Percentiles rank a stretch among this genome's conserved stretches.
Evolutionary conservation across 2,888 invertebrate species (phyloP).

Genomic region (Marronus borbonicus): DNA sequence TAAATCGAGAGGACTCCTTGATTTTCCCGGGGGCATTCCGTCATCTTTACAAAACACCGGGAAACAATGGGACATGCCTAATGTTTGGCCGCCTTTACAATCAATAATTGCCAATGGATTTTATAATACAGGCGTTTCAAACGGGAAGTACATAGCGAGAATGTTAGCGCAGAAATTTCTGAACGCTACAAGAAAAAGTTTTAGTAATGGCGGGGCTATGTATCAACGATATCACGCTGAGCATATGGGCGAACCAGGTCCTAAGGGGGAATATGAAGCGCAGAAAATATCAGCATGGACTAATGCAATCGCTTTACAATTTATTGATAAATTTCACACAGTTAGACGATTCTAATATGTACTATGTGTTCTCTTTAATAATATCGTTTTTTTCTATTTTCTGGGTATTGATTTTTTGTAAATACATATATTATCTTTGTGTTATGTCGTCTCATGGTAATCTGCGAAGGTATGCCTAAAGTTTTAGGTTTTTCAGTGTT

Average conservation of each 20-base stretch:
- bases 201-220: conserved; percentile 75
- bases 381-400: not conserved
- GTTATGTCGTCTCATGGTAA: too few relatives aligned
- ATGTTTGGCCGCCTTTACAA: conserved; percentile 89
- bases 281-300: conserved; percentile 58
- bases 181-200: conserved; percentile 78
- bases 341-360: not conserved
- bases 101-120: conserved; percentile 82
- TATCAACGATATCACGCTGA: conserved; percentile 83
- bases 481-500: too few relatives aligned
- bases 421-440: too few relatives aligned
- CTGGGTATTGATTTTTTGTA: not conserved
- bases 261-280: conserved; percentile 66
- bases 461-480: too few relatives aligned
- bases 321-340: conserved; percentile 73
- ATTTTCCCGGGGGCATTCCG: conserved; percentile 77
- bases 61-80: conserved; percentile 88
- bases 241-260: conserved; percentile 78
- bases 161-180: conserved; percentile 80
- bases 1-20: not conserved
- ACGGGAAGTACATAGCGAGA: too few relatives aligned
- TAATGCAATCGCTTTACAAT: conserved; percentile 56
- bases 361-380: not conserved
- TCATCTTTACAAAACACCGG: conserved; percentile 77
- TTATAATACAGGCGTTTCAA: not conserved